Conservation (phyloP, 2,797 vertebrate genomes). For the Ataeniobius toweri region DNA sequence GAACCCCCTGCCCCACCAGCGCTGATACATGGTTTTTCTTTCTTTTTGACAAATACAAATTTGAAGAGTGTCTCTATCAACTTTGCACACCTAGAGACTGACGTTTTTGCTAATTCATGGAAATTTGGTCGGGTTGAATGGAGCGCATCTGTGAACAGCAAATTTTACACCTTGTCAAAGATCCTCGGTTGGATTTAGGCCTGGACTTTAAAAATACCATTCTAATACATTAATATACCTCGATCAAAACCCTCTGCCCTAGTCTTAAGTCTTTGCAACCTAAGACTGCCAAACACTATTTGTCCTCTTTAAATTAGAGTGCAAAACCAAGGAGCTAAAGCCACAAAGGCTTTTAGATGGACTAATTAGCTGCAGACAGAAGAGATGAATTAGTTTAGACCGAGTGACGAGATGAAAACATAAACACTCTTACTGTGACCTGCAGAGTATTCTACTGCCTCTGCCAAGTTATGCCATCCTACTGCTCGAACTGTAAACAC, state of each 20-base stretch:
- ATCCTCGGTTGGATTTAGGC: too few species aligned
- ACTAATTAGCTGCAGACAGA: conserved; percentile 1
- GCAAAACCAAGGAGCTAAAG: neutral
- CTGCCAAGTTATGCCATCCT: conserved; percentile 24
- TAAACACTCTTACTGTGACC: conserved; percentile 51
- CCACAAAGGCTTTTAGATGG: neutral
- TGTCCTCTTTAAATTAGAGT: neutral
- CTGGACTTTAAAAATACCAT: too few species aligned
- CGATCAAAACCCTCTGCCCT: neutral
- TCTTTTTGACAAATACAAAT: too few species aligned
- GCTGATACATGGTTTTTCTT: too few species aligned
- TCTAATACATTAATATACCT: neutral
- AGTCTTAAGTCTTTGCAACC: neutral
- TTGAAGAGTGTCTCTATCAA: too few species aligned
- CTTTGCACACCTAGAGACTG: neutral
- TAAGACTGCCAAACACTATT: neutral
- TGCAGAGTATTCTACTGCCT: conserved; percentile 33
- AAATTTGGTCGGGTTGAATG: too few species aligned
- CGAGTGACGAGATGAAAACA: conserved; percentile 38
- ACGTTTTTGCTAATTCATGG: neutral
- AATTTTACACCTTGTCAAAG: neutral
- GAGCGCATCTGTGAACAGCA: neutral
- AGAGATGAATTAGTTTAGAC: conserved; percentile 37
- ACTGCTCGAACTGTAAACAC: conserved; percentile 21
- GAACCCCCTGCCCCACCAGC: too few species aligned